phyloP scores from a whole-genome alignment of 2,113 vertebrate species.

The Psettodes erumei region DNA sequence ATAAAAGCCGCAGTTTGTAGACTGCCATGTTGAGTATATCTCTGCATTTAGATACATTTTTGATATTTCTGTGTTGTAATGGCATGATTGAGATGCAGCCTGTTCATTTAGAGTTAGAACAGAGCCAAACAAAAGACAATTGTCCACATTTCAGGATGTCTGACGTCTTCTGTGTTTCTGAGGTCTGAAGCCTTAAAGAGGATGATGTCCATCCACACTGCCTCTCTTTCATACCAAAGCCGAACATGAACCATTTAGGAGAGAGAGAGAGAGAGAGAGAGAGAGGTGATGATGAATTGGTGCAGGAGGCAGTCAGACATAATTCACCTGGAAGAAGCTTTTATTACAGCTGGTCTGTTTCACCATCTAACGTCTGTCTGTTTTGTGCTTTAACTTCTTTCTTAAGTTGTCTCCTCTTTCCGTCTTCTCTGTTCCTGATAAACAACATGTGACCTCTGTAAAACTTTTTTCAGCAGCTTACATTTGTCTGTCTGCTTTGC shows the following conservation, averaged over 20 bases:
- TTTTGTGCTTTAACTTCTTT: neutral
- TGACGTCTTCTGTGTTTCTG: neutral
- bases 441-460: constrained; percentile 22
- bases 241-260: too few species aligned
- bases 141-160: too few species aligned
- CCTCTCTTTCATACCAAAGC: too few species aligned
- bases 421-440: neutral
- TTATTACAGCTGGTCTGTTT: neutral
- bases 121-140: neutral
- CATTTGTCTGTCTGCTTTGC: neutral
- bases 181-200: too few species aligned
- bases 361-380: constrained; percentile 44
- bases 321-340: constrained; percentile 6
- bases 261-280: neutral
- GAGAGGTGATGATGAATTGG: constrained; percentile 7
- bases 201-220: too few species aligned
- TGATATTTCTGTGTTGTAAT: too few species aligned
- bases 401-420: constrained; percentile 5
- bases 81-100: neutral
- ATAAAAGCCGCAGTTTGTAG: neutral
- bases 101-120: neutral
- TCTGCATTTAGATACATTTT: neutral
- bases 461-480: neutral
- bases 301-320: constrained; percentile 1
- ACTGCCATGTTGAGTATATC: neutral